Evolutionary conservation across 2,888 invertebrate genomes (phyloP), one percentile per base, ranked within the genome.

Genomic region (Conchocele bisecta): DNA sequence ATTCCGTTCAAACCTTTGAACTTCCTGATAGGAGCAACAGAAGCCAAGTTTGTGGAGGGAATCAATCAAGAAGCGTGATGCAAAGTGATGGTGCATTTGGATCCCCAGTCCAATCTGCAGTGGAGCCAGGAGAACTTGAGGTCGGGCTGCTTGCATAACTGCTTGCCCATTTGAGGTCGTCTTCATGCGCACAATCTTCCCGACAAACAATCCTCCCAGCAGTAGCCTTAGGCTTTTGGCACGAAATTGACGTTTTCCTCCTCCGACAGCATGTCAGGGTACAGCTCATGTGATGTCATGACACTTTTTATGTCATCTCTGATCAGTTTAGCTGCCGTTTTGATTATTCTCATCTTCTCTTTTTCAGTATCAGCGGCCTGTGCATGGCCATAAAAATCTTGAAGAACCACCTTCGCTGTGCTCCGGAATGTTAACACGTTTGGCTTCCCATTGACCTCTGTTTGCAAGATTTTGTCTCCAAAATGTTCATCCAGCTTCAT

Each of bases 241-340:
- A 11, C 77, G 1, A 54, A 64, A 78, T 7, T 39, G 15, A 3
- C n/a, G 28, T 22, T 59, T 46, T 44, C 54, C 29, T 24, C 28
- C 31, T 20, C 15, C 41, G 5, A 42, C 51, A 3, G 61, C 37
- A 13, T 53, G 53, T 13, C 5, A 31, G 72, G 72, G 35, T 72
- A 72, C 5, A 42, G 4, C 31, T 48, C 44, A 29, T 61, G 60
- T 5, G 15, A 42, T 13, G 24, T 3, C n/a, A 28, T 7, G 1
- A 81, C 26, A 22, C 15, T 15, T 59, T 67, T 75, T 13, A 80
- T 82, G 46, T 83, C 83, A 60, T n/a, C 53, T 59, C 65, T 74
- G 7, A 83, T 82, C 15, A 83, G 48, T 42, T 80, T 70, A 42
- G 76, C 83, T 20, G 82, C 83, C 20, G 75, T 41, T 56, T 67